phyloP scores from a whole-genome alignment of 35 echinoderm and acorn worm species.

The Diadema setosum region DNA sequence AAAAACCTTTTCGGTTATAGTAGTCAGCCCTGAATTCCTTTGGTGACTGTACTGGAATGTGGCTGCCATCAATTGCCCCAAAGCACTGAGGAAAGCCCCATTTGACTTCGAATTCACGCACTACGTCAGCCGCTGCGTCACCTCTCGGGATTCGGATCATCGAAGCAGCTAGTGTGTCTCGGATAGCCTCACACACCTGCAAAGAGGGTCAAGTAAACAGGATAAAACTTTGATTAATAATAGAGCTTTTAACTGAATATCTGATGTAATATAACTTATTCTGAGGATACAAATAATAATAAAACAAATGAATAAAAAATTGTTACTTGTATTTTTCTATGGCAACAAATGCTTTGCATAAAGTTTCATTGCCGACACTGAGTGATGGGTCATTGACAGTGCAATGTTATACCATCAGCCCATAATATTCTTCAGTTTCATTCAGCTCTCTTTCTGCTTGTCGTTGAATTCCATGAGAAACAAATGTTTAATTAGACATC shows the following conservation, averaged over 20 bases:
- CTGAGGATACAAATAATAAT: background rate
- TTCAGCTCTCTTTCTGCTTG: too few relatives aligned
- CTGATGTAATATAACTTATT: background rate
- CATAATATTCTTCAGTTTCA: too few relatives aligned
- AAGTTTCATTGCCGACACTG: background rate
- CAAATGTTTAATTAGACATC: too few relatives aligned
- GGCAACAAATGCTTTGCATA: background rate
- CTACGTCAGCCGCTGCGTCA: background rate
- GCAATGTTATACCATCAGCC: too few relatives aligned
- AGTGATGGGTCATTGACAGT: background rate
- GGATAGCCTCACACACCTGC: background rate
- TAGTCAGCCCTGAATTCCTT: slow-evolving; percentile 3
- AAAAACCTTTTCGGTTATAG: background rate
- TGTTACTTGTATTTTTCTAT: background rate
- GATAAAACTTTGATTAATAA: background rate
- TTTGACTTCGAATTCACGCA: background rate
- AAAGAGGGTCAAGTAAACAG: background rate
- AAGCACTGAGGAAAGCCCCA: background rate
- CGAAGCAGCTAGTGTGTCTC: background rate
- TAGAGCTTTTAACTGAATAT: background rate
- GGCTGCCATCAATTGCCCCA: slow-evolving; percentile 27
- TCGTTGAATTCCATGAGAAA: too few relatives aligned
- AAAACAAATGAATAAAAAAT: background rate
- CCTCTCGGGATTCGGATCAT: background rate
- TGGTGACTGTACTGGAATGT: background rate